Evolutionary conservation across 1,140 invertebrate genomes (phyloP), one percentile per base, ranked within the genome.

Genomic region (Odontomachus brunneus): DNA sequence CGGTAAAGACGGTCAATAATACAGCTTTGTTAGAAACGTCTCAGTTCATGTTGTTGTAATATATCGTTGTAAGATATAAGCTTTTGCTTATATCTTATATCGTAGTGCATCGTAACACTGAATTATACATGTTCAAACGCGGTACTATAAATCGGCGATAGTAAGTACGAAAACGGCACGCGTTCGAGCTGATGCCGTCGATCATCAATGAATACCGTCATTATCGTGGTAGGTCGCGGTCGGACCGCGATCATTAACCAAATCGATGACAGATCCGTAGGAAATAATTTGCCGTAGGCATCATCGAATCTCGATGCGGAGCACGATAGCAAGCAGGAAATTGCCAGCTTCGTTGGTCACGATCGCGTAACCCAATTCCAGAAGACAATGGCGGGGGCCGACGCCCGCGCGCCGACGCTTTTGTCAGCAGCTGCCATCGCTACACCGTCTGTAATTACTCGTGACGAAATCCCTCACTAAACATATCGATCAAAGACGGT

Each of bases 211-310:
- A 69, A 78, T 69, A 38, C 33, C 44, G 65, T 53, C 51, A 80
- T 80, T 80, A 80, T 80, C 69, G 75, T 55, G 75, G 75, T 59
- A 33, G 65, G 51, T 80, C 69, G 75, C 65, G 75, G 75, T 59
- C 51, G 65, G 51, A 63, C 69, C 80, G 29, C 66, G 80, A 83
- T 87, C 84, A 85, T 86, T 87, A 83, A 73, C 72, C 69, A 48
- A 83, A 69, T 57, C 55, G 55, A 51, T 48, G 86, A 49, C 65
- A 63, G 66, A 81, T 72, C 53, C 66, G 62, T 75, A 82, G 86
- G 85, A 88, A 88, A 87, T 88, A 81, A 87, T 87, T 87, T 84
- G 82, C 55, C 66, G 49, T 69, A 69, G 81, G 75, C 84, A 67
- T 87, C 85, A 87, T 88, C 73, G 69, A 88, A 84, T 86, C 73